Percentiles rank a stretch among this genome's conserved stretches.
These are phyloP conservation scores for Cryptocheilus praepositus DNA, from an alignment of 2,888 invertebrate species.

Conservation along the genomic window DNA sequence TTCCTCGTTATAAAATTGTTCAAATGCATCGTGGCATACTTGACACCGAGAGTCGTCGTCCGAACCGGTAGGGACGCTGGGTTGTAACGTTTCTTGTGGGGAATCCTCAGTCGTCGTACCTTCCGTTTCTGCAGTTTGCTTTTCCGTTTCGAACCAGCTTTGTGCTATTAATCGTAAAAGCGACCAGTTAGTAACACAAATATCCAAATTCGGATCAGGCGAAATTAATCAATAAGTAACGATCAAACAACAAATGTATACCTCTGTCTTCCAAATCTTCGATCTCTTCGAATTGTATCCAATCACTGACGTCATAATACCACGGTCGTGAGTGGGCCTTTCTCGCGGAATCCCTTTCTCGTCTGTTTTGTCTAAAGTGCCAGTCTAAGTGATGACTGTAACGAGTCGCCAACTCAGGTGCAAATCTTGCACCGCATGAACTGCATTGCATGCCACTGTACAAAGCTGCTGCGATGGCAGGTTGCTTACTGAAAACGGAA, in stretches of 20 bases:
- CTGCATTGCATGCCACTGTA: slow-evolving; percentile 97
- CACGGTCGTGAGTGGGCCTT: slow-evolving; percentile 90
- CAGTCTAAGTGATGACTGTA: slow-evolving; percentile 98
- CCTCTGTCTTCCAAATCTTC: slow-evolving; percentile 93
- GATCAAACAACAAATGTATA: slow-evolving; percentile 58
- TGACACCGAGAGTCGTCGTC: slow-evolving; percentile 85
- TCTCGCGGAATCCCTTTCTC: slow-evolving; percentile 89
- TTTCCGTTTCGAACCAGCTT: slow-evolving; percentile 90
- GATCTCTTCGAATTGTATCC: slow-evolving; percentile 96
- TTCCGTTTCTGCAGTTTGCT: slow-evolving; percentile 77
- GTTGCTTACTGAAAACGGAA: slow-evolving; percentile 80
- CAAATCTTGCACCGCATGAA: slow-evolving; percentile 96
- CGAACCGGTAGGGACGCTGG: slow-evolving; percentile 84
- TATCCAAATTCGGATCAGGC: too few relatives aligned
- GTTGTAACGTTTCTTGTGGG: slow-evolving; percentile 79
- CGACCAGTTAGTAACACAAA: background rate
- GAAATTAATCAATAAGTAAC: background rate
- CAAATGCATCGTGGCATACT: slow-evolving; percentile 94
- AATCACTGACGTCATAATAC: slow-evolving; percentile 93
- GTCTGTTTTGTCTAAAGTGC: slow-evolving; percentile 97
- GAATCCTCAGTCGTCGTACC: slow-evolving; percentile 77
- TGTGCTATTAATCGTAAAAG: slow-evolving; percentile 78
- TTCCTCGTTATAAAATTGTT: slow-evolving; percentile 97
- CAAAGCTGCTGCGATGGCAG: slow-evolving; percentile 81
- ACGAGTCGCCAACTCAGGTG: slow-evolving; percentile 90